A percentile compares a stretch with the other conserved stretches of the same genome.
Conservation (phyloP, 2,797 vertebrate species). For the Characodon lateralis region DNA sequence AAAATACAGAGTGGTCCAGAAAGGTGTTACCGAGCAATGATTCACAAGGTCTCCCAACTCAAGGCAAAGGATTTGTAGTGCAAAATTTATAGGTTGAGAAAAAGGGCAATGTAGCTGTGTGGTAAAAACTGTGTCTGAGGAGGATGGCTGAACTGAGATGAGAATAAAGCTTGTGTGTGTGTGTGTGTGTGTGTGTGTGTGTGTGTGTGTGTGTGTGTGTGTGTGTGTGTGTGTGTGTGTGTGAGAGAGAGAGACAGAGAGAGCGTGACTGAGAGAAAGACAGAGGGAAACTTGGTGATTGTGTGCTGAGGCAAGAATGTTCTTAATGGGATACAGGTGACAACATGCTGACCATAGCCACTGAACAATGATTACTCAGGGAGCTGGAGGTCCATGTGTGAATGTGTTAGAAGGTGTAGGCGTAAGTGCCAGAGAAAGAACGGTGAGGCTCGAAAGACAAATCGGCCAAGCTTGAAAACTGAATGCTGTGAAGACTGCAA, state of each 20-base stretch:
- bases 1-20: slow-evolving; percentile 34
- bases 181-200: slow-evolving; percentile 7
- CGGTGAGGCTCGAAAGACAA: slow-evolving; percentile 3
- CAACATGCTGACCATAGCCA: slow-evolving; percentile 81
- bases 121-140: slow-evolving; percentile 47
- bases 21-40: slow-evolving; percentile 30
- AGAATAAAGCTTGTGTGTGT: slow-evolving; percentile 27
- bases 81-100: slow-evolving; percentile 29
- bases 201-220: slow-evolving; percentile 16
- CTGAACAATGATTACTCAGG: slow-evolving; percentile 77
- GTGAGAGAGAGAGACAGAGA: background rate
- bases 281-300: slow-evolving; percentile 47
- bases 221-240: slow-evolving; percentile 11
- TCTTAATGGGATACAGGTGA: slow-evolving; percentile 84
- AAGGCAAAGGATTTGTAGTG: background rate
- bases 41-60: slow-evolving; percentile 48
- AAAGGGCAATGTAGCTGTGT: slow-evolving; percentile 51
- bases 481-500: background rate
- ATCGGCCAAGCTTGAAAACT: background rate
- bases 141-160: slow-evolving; percentile 55
- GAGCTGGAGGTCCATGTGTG: slow-evolving; percentile 44
- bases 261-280: background rate
- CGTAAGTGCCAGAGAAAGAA: background rate
- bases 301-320: slow-evolving; percentile 78
- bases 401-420: slow-evolving; percentile 17